These are phyloP conservation scores for Lacanobia wlatinum DNA, from an alignment of 2,888 invertebrate genomes.

Conservation along the genomic window DNA sequence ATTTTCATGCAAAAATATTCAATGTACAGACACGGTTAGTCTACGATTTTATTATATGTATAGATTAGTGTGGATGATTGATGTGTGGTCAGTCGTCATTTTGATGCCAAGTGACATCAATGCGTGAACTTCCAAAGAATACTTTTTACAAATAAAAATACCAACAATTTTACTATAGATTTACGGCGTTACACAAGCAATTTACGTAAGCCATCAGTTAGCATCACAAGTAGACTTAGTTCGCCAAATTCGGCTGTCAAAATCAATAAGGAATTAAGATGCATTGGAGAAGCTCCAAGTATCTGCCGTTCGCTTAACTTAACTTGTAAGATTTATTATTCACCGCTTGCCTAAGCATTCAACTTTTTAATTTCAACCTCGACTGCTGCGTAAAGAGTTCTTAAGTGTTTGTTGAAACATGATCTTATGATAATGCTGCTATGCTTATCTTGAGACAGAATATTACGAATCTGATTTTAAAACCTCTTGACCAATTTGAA, in stretches of 20 bases:
- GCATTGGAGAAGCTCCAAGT: conserved; percentile 50
- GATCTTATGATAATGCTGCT: not conserved
- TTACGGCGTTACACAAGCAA: not conserved
- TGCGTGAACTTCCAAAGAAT: too few species aligned
- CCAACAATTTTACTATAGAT: too few species aligned
- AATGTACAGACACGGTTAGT: too few species aligned
- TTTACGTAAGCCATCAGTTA: not conserved
- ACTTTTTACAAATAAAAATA: too few species aligned
- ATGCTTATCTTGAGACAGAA: too few species aligned
- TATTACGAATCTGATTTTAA: too few species aligned
- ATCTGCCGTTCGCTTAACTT: conserved; percentile 9
- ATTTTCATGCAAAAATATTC: too few species aligned
- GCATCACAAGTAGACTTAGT: not conserved
- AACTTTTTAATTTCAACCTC: conserved; percentile 35
- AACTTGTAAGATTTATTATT: conserved; percentile 38
- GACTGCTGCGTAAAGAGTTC: conserved; percentile 19
- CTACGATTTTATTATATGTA: too few species aligned
- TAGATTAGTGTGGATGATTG: too few species aligned
- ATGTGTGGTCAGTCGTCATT: too few species aligned
- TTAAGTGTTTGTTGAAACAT: conserved; percentile 12
- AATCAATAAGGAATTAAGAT: conserved; percentile 51
- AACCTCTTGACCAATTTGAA: too few species aligned
- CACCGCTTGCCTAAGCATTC: conserved; percentile 30
- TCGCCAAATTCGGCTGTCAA: conserved; percentile 19
- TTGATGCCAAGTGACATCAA: too few species aligned